Percentiles rank a stretch among this genome's conserved stretches.
These are phyloP conservation scores for Micoletzkya japonica DNA, from an alignment of 2,888 invertebrate species.

Conservation along the genomic window DNA sequence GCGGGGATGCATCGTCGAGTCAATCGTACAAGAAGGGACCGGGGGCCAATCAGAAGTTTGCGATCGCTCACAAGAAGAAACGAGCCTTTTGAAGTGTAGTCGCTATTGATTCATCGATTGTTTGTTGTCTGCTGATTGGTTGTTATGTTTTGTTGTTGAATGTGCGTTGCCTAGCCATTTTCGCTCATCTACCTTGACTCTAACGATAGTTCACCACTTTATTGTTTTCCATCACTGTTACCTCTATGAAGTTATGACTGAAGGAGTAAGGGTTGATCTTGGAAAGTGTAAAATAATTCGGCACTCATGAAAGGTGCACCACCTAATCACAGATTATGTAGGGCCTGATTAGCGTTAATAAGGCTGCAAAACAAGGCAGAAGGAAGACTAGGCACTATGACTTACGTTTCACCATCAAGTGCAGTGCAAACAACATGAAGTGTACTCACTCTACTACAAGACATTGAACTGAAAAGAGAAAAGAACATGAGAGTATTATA, in stretches of 20 bases:
- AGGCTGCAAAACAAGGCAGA: neutral
- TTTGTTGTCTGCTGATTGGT: neutral
- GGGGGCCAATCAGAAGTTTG: constrained; percentile 40
- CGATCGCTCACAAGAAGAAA: constrained; percentile 42
- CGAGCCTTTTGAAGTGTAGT: constrained; percentile 8
- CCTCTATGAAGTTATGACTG: neutral
- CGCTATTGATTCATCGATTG: constrained; percentile 3
- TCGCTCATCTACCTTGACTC: too few relatives aligned
- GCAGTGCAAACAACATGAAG: too few relatives aligned
- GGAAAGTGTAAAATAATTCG: too few relatives aligned
- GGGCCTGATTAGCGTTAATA: neutral
- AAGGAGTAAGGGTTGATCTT: too few relatives aligned
- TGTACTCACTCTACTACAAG: too few relatives aligned
- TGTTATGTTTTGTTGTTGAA: neutral
- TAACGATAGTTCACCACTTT: neutral
- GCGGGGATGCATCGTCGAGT: constrained; percentile 31
- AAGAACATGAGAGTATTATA: too few relatives aligned
- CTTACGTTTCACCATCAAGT: too few relatives aligned
- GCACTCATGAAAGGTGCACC: too few relatives aligned
- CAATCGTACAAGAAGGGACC: constrained; percentile 50
- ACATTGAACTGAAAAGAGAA: too few relatives aligned
- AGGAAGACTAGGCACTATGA: too few relatives aligned
- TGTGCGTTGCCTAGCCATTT: too few relatives aligned
- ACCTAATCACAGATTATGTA: neutral
- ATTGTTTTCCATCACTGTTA: constrained; percentile 3